phyloP scores from a whole-genome alignment of 2,113 vertebrate genomes.

The Strix uralensis region DNA sequence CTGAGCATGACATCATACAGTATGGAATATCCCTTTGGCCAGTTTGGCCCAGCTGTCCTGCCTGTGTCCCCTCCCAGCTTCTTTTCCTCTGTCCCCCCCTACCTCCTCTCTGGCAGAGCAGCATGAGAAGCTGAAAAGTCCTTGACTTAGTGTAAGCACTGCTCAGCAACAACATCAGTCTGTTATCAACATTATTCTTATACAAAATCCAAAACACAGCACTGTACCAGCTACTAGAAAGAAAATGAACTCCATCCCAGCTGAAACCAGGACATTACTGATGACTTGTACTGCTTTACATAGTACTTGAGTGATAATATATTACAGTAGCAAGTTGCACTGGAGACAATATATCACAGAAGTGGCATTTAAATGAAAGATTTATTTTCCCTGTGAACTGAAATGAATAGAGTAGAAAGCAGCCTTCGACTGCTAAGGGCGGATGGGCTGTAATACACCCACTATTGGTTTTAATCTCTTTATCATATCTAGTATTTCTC shows the following conservation, averaged over 20 bases:
- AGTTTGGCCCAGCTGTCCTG: neutral
- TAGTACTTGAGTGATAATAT: neutral
- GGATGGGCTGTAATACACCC: neutral
- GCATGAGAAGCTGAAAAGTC: neutral
- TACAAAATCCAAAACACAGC: neutral
- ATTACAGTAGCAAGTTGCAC: neutral
- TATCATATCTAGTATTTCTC: neutral
- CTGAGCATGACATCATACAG: neutral
- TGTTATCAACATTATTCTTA: neutral
- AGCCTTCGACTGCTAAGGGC: neutral
- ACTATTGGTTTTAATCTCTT: neutral
- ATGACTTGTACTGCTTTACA: neutral
- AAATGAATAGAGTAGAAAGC: neutral
- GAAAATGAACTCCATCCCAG: neutral
- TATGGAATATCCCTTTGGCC: neutral
- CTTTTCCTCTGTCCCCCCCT: too few relatives aligned
- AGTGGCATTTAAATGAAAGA: neutral
- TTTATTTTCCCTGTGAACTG: neutral
- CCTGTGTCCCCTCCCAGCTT: neutral
- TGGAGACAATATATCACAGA: neutral
- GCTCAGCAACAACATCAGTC: neutral
- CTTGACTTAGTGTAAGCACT: neutral
- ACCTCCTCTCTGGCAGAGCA: neutral
- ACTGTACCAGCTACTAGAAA: neutral
- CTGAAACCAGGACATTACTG: neutral